phyloP scores from a whole-genome alignment of 2,113 vertebrate species.

The Orthonyx spaldingii region DNA sequence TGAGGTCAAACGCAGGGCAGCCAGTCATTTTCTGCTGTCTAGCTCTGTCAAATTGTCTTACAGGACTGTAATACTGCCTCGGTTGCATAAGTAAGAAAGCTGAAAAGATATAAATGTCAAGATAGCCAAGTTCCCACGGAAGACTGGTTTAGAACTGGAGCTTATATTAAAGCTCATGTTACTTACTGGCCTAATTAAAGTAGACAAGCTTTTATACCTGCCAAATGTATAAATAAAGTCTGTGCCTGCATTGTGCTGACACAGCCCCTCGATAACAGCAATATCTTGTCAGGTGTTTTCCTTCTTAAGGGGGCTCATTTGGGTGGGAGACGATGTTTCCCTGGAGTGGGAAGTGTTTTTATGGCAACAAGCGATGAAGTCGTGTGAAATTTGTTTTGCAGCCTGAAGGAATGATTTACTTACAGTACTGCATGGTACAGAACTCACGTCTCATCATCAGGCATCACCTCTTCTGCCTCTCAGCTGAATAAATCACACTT shows the following conservation, averaged over 20 bases:
- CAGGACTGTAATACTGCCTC: slow-evolving; percentile 53
- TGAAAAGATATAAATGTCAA: slow-evolving; percentile 71
- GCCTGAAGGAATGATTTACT: slow-evolving; percentile 47
- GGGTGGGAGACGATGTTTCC: slow-evolving; percentile 25
- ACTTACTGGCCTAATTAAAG: slow-evolving; percentile 73
- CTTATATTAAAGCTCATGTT: slow-evolving; percentile 65
- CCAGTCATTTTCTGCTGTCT: slow-evolving; percentile 66
- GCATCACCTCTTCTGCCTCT: slow-evolving; percentile 43
- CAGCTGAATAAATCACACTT: slow-evolving; percentile 27
- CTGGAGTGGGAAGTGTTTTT: slow-evolving; percentile 59
- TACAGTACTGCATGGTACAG: not conserved
- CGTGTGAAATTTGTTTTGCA: slow-evolving; percentile 32
- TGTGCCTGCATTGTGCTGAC: slow-evolving; percentile 46
- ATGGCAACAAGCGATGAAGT: slow-evolving; percentile 54
- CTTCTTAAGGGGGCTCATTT: slow-evolving; percentile 36
- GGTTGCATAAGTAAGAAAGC: slow-evolving; percentile 70
- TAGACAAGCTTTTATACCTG: slow-evolving; percentile 60
- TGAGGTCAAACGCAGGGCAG: slow-evolving; percentile 61
- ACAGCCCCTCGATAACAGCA: slow-evolving; percentile 22
- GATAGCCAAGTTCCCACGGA: slow-evolving; percentile 64
- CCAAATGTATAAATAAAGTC: slow-evolving; percentile 69
- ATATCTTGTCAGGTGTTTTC: slow-evolving; percentile 56
- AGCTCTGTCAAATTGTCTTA: slow-evolving; percentile 63
- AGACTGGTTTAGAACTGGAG: slow-evolving; percentile 64
- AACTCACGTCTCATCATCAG: slow-evolving; percentile 13